Evolutionary conservation across 2,888 invertebrate species (phyloP).

Genomic region (Drosophila mulleri): DNA sequence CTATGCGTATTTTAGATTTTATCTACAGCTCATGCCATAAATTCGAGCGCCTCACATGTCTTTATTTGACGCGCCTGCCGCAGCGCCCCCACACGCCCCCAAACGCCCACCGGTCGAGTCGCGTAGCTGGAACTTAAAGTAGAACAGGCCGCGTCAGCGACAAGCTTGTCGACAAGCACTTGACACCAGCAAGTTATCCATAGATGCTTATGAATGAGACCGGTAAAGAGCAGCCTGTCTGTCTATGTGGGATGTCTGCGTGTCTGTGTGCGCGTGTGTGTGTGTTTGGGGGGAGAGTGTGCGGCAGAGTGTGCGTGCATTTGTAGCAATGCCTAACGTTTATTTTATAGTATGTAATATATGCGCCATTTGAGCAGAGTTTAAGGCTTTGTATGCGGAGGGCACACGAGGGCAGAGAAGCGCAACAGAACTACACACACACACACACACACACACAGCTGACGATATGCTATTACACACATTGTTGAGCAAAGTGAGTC

Average conservation of each 20-base stretch:
- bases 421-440: constrained; percentile 53
- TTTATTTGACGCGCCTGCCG: constrained; percentile 22
- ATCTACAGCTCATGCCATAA: constrained; percentile 11
- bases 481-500: constrained; percentile 34
- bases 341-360: constrained; percentile 66
- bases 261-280: constrained; percentile 3
- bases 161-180: constrained; percentile 68
- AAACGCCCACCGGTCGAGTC: neutral
- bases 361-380: constrained; percentile 51
- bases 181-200: constrained; percentile 66
- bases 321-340: constrained; percentile 56
- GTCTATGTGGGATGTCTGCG: neutral
- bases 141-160: constrained; percentile 47
- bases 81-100: neutral
- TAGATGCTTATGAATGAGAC: constrained; percentile 54
- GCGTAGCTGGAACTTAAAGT: constrained; percentile 26
- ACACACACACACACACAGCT: constrained; percentile 12
- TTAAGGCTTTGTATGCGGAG: constrained; percentile 39
- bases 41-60: constrained; percentile 19
- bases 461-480: constrained; percentile 10
- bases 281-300: neutral
- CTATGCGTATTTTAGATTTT: constrained; percentile 10
- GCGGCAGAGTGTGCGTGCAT: constrained; percentile 18
- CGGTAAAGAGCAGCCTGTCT: constrained; percentile 6
- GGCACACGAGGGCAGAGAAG: constrained; percentile 31